Base-by-base conservation (phyloP, 1,140 invertebrate genomes). In the Trichoplusia ni region DNA sequence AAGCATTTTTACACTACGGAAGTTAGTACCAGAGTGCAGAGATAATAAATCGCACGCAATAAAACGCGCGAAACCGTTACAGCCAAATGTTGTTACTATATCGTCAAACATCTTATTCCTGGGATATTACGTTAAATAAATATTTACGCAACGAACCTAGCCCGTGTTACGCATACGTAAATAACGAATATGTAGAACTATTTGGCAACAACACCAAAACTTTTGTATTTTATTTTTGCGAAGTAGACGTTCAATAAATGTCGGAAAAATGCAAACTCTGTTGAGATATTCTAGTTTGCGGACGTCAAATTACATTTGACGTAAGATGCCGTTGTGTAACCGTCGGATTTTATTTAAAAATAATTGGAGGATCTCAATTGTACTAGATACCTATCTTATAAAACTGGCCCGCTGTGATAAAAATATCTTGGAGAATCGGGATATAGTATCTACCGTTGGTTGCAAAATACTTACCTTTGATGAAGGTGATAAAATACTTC, bases 191-290 rank as follows among this genome's bases (percentile, higher is more conserved):
- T 21, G 8, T 7, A 21, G 8, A 42, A 19, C 29, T 21, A n/a
- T 4, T 42, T 44, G 25, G 42, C 42, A 60, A 8, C 42, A 21
- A 16, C 14, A 16, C 42, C 31, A 23, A 35, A 33, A 5, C 18
- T 47, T 49, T 44, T 46, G 21, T 46, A 47, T 47, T 47, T 37
- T 54, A 54, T 54, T 54, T 54, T 54, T 33, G 13, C 51, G 8
- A 14, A 25, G 33, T 19, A 38, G 25, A 35, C 19, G 27, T 11
- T 25, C 51, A 21, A 38, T 54, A 54, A 47, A 27, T 31, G 44
- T 29, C 44, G 44, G 16, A 6, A 4, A 13, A 25, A 29, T 47
- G 16, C 23, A 47, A 47, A 47, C 44, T 29, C 2, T 8, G 13
- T 5, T 3, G 13, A 31, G 44, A 47, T 47, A 47, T 47, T 25